Base-by-base conservation (phyloP, 2,888 invertebrate species). In the Drosophila lacicola region DNA sequence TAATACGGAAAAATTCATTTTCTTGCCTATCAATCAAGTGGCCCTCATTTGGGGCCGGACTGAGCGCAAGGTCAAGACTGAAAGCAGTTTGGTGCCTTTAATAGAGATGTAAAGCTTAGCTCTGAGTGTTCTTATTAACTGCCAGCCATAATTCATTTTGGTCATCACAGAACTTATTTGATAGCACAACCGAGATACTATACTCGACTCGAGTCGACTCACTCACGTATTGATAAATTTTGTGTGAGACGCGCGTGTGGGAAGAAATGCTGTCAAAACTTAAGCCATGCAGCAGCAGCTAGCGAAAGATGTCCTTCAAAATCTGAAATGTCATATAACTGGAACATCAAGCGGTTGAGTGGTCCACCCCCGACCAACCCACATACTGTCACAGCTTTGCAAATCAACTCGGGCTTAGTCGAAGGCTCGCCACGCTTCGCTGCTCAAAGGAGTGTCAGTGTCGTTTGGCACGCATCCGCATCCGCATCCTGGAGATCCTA, bases 401-500 rank as follows among this genome's bases (percentile, higher is more conserved):
- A 86, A 86, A 88, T 86, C 85, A 86, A 79, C 82, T 82, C 72
- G 61, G 66, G 85, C 85, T 85, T 78, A 78, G 76, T 55, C 44
- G 68, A 74, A 73, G 68, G 68, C 62, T 65, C 44, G 64, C 53
- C 65, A 72, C 65, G 79, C 71, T 74, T 82, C 66, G 74, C 54
- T 61, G 80, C 79, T 79, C 82, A 85, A 84, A 80, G 82, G 79
- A 86, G 85, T 80, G 87, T 82, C 80, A 72, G 64, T 68, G 64
- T 70, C 70, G 78, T 65, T 78, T 74, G 69, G 71, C 77, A 72
- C 77, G 81, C 81, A 86, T 79, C 68, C 70, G 65, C 62, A 56
- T 58, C 37, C 60, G 50, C 70, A 69, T 65, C 47, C 73, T 53
- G 25, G 41, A 45, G 19, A 19, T 61, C 5, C 49, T 25, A 46